Conservation (phyloP, 1,140 invertebrate species). For the Trachymyrmex septentrionalis region DNA sequence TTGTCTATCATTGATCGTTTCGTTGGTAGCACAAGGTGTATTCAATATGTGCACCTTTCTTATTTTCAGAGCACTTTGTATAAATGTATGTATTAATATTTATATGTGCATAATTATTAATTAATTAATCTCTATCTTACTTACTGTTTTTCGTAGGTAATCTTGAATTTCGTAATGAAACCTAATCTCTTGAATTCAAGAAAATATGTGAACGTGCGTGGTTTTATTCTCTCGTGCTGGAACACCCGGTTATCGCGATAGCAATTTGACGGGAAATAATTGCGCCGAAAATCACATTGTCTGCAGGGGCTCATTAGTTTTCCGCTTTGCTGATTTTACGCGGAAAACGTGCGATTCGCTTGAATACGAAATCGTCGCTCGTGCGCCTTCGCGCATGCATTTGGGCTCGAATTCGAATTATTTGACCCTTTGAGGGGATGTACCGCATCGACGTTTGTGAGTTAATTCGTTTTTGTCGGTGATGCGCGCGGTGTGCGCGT, state of each 20-base stretch:
- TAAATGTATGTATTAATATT: conserved; percentile 25
- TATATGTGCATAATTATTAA: conserved; percentile 28
- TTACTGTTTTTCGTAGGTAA: background rate
- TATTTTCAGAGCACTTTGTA: conserved; percentile 19
- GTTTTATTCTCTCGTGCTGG: background rate
- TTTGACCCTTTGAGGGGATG: conserved; percentile 9
- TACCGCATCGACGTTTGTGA: conserved; percentile 43
- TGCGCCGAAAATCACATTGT: conserved; percentile 43
- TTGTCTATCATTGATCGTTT: conserved; percentile 3
- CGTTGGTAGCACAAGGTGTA: conserved; percentile 24
- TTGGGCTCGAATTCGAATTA: conserved; percentile 4
- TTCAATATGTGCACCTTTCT: conserved; percentile 7
- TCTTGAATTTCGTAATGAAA: conserved; percentile 9
- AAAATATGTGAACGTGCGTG: background rate
- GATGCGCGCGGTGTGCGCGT: conserved; percentile 23
- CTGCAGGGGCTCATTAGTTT: conserved; percentile 42
- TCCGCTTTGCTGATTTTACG: conserved; percentile 13
- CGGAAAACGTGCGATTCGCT: conserved; percentile 24
- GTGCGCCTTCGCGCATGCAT: background rate
- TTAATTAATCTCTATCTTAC: conserved; percentile 28
- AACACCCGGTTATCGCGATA: background rate
- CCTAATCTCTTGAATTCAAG: background rate
- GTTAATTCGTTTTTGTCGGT: conserved; percentile 57
- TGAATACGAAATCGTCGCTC: conserved; percentile 9
- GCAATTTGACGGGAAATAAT: conserved; percentile 49